Evolutionary conservation across 2,113 vertebrate species (phyloP).

Genomic region (Atractosteus spatula): DNA sequence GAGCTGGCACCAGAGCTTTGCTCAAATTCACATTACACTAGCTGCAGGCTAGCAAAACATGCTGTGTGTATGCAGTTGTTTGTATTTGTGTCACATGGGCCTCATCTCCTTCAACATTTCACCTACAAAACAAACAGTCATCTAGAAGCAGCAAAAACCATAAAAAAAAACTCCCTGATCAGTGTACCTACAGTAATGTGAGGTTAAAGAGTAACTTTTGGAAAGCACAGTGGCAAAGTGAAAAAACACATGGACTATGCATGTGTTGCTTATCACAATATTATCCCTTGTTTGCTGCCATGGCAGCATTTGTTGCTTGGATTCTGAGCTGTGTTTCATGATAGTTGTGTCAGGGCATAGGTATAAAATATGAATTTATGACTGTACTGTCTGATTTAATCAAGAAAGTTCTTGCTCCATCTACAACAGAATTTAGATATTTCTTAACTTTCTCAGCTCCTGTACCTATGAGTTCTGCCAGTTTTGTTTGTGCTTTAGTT

Average conservation of each 20-base stretch:
- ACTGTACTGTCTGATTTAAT: not conserved
- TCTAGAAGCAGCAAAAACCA: conserved; percentile 3
- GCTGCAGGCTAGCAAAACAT: not conserved
- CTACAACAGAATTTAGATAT: not conserved
- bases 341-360: not conserved
- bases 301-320: not conserved
- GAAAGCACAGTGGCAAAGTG: conserved; percentile 8
- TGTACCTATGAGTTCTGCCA: not conserved
- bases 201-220: conserved; percentile 25
- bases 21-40: not conserved
- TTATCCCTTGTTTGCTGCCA: not conserved
- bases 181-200: conserved; percentile 5
- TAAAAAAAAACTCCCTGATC: conserved; percentile 17
- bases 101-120: not conserved
- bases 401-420: not conserved
- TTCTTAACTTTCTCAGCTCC: not conserved
- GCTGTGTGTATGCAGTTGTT: not conserved
- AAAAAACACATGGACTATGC: conserved; percentile 18
- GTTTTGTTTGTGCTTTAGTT: not conserved
- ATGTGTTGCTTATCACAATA: conserved; percentile 30
- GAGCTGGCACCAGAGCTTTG: not conserved
- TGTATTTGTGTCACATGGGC: conserved; percentile 19
- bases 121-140: conserved; percentile 10
- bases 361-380: not conserved
- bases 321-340: too few relatives aligned